Percentiles rank a stretch among this genome's conserved stretches.
phyloP scores from a whole-genome alignment of 2,113 vertebrate genomes.

The Cacatua alba region DNA sequence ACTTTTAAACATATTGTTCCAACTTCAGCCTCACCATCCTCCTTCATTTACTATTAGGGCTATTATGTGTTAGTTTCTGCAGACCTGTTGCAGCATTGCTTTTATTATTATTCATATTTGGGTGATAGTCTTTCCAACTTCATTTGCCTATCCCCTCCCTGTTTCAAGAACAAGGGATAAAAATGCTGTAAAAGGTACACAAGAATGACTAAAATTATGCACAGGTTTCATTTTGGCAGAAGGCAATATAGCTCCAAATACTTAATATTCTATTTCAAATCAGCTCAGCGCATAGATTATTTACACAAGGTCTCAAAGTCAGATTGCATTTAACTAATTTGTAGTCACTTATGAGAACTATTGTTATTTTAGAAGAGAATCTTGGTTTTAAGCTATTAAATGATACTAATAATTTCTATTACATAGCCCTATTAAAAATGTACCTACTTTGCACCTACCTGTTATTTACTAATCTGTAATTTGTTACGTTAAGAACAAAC shows the following conservation, averaged over 20 bases:
- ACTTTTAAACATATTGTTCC: not conserved
- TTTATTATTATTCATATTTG: not conserved
- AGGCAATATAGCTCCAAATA: not conserved
- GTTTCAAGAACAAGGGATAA: not conserved
- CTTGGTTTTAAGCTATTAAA: not conserved
- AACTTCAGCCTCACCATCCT: not conserved
- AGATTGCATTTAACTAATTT: not conserved
- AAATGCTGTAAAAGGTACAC: not conserved
- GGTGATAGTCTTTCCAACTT: not conserved
- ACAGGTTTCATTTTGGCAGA: not conserved
- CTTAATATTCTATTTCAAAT: not conserved
- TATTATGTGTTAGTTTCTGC: not conserved
- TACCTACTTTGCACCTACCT: fast-evolving
- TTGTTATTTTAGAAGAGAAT: not conserved
- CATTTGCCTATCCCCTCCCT: not conserved
- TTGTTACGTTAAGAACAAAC: not conserved
- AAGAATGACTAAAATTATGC: not conserved
- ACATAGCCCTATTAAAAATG: not conserved
- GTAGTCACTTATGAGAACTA: not conserved
- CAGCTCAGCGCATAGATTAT: not conserved
- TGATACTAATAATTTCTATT: not conserved
- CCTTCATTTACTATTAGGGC: not conserved
- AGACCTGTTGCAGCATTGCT: not conserved
- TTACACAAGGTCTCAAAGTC: not conserved
- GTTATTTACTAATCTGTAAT: not conserved